Base-by-base conservation (phyloP, 1,140 invertebrate genomes). In the Caerostris extrusa region DNA sequence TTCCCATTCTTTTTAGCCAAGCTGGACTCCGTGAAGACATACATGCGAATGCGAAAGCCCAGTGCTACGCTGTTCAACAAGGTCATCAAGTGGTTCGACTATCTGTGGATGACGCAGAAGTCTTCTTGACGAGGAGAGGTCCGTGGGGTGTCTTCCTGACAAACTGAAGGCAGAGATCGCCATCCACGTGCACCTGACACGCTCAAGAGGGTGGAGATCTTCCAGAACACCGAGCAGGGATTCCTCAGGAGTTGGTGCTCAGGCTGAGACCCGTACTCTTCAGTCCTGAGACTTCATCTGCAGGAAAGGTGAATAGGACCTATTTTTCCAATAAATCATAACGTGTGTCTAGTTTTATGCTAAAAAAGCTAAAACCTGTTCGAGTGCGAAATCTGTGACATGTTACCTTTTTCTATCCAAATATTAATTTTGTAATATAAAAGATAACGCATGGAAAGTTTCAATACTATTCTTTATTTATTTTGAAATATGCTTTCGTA, bases 41-140 rank as follows among this genome's bases (percentile, higher is more conserved):
- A 99, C 96, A 99, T 99, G 99, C 96, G 98, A 90, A 98, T 99
- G 98, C 97, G 99, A 86, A 97, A 98, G 82, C 99, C 99, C 12
- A 98, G 98, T n/a, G n/a, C n/a, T 95, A 98, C 99, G 96, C 97
- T 99, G 71, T 98, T 99, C 96, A 98, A 99, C 95, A 99, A 99
- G 96, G 99, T 99, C 86, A 99, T 99, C 96, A 99, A 99, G 96
- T 99, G 99, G 99, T 99, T 99, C 96, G 99, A 99, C 96, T 99
- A 99, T 96, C 97, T 99, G 94, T 99, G 99, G 99, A 97, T 99
- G 94, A 99, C 98, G 94, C 99, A 99, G n/a, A 99, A 99, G 96
- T 99, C 98, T 95, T 99, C 98, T n/a, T 0, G 99, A 99, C 96
- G 99, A 99, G n/a, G 99, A 99, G 96, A 98, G 98, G 96, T 98